Base-by-base conservation (phyloP, 2,888 invertebrate genomes). In the Yponomeuta cagnagella region DNA sequence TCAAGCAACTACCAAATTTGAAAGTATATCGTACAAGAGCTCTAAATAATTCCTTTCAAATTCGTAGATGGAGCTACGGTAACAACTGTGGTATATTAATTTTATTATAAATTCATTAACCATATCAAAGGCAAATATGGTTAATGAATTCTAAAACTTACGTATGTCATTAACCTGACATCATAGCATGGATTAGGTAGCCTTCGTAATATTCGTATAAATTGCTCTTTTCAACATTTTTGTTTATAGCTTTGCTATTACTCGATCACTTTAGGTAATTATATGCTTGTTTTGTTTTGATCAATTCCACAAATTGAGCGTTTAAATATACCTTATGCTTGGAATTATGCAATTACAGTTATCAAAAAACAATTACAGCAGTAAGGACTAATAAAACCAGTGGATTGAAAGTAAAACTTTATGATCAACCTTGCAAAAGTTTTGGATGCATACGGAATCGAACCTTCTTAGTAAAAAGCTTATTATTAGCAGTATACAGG, bases 31-130 rank as follows among this genome's bases (percentile, higher is more conserved):
- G 43, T 58, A 58, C 52, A 15, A 58, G 52, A 12, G 52, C 4
- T 58, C 52, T 3, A 15, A 58, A 58, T 15, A 15, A 58, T 58
- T 58, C 52, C 52, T 15, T 58, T 3, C 15, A 65, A 5, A 33
- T 30, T 33, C 31, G 30, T 31, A 65, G 65, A 65, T 65, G 65
- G 65, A 65, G 65, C 65, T 31, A 65, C 65, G 31, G 30, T 65
- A 9, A 5, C 12, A 31, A 65, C 5, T 43, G 43, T 43, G 43
- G 43, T 8, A 8, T 43, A 43, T 5, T 43, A 6, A 8, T 43
- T 43, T 43, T 43, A 43, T 8, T 43, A 43, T 43, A 23, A 23
- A 23, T 23, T 23, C 23, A 23, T 23, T 23, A 43, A 8, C 5
- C 0, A 0, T 4, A 2, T 43, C 43, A 43, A 43, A 43, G 5